These are phyloP conservation scores for Drosophila engyochracea DNA, from an alignment of 2,888 invertebrate genomes.

Conservation along the genomic window DNA sequence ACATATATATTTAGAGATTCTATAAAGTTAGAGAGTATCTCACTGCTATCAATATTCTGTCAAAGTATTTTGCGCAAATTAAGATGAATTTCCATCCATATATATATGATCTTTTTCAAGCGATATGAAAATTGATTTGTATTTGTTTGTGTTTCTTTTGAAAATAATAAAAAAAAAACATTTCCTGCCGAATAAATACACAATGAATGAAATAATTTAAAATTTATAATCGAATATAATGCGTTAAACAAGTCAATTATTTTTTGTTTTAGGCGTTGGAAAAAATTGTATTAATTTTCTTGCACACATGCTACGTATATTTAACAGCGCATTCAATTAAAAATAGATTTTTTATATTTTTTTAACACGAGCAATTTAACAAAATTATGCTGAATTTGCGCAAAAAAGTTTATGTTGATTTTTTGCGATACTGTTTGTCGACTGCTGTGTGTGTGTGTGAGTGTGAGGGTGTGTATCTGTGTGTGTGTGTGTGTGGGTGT, in stretches of 20 bases:
- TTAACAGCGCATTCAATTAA: conserved; percentile 49
- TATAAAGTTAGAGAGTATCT: conserved; percentile 3
- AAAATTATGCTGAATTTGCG: conserved; percentile 34
- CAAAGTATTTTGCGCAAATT: not conserved
- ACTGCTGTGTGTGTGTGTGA: not conserved
- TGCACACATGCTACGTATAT: conserved; percentile 31
- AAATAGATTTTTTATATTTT: conserved; percentile 19
- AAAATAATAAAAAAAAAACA: conserved; percentile 6
- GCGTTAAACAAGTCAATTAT: conserved; percentile 40
- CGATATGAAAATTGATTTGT: conserved; percentile 4
- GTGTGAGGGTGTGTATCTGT: not conserved
- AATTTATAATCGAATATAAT: conserved; percentile 43
- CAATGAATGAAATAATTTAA: conserved; percentile 34
- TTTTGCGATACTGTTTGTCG: conserved; percentile 10
- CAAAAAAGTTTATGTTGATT: conserved; percentile 20
- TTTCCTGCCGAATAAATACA: conserved; percentile 44
- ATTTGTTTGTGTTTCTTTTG: conserved; percentile 18
- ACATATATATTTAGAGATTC: not conserved
- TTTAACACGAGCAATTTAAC: conserved; percentile 60
- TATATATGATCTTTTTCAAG: conserved; percentile 12
- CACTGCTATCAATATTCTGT: not conserved
- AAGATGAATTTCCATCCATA: not conserved
- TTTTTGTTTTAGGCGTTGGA: conserved; percentile 25
- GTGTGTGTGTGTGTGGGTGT: not conserved
- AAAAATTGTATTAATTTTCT: conserved; percentile 41